Percentiles rank a stretch among this genome's conserved stretches.
Conservation (phyloP, 1,140 invertebrate genomes). For the Pseudomyrmex dendroicus region DNA sequence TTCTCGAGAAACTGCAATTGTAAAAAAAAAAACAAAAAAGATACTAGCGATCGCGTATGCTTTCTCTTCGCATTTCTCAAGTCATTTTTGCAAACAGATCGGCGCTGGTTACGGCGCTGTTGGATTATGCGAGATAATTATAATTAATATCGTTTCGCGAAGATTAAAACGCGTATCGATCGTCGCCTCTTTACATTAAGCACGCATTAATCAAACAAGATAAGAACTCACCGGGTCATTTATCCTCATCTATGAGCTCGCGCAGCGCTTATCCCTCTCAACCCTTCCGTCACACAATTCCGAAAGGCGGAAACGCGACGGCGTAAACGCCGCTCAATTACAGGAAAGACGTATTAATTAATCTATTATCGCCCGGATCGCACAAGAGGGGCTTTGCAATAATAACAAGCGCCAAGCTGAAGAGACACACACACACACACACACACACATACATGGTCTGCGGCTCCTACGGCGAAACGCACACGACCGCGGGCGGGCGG, state of each 20-base stretch:
- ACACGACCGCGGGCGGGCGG: constrained; percentile 32
- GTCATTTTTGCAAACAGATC: too few relatives aligned
- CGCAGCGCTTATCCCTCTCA: neutral
- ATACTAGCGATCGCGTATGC: too few relatives aligned
- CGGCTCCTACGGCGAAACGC: constrained; percentile 1
- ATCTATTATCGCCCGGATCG: constrained; percentile 51
- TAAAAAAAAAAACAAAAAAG: too few relatives aligned
- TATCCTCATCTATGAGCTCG: neutral
- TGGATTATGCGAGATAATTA: too few relatives aligned
- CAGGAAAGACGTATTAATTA: constrained; percentile 64
- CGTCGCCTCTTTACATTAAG: too few relatives aligned
- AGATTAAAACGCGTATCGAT: too few relatives aligned
- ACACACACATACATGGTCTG: neutral
- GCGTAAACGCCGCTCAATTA: constrained; percentile 51
- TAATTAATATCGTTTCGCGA: too few relatives aligned
- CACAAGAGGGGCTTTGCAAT: constrained; percentile 25
- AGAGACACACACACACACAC: constrained; percentile 12
- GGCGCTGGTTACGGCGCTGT: too few relatives aligned
- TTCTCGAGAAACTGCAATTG: too few relatives aligned
- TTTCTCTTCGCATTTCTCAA: too few relatives aligned
- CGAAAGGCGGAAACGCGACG: constrained; percentile 29
- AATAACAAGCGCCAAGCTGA: constrained; percentile 28
- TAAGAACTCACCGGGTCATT: neutral
- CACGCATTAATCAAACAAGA: too few relatives aligned
- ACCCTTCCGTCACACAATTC: neutral